Evolutionary conservation across 1,140 invertebrate species (phyloP).

Genomic region (Drosophila chauvacae): DNA sequence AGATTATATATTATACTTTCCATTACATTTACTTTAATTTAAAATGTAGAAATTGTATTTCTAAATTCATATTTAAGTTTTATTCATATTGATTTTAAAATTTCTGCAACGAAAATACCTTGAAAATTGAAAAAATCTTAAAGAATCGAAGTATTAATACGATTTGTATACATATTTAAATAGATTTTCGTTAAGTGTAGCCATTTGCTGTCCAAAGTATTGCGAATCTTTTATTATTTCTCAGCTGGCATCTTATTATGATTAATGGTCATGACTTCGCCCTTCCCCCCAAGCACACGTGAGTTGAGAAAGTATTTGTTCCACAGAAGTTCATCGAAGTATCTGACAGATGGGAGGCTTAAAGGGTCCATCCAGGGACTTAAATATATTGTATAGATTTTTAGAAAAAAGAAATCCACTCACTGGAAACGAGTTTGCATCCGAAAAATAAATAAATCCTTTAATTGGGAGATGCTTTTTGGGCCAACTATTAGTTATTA

Average conservation of each 20-base stretch:
- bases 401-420: background rate
- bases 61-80: too few relatives aligned
- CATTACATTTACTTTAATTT: too few relatives aligned
- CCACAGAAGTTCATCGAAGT: slow-evolving; percentile 23
- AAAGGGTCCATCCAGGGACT: background rate
- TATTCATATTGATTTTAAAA: too few relatives aligned
- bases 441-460: background rate
- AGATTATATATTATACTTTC: too few relatives aligned
- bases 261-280: slow-evolving; percentile 34
- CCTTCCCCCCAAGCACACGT: background rate
- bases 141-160: background rate
- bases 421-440: background rate
- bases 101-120: background rate
- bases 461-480: background rate
- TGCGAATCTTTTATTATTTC: slow-evolving; percentile 14
- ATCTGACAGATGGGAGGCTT: slow-evolving; percentile 12
- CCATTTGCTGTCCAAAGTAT: slow-evolving; percentile 3
- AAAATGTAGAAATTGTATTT: too few relatives aligned
- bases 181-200: background rate
- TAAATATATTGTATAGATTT: background rate
- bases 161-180: too few relatives aligned
- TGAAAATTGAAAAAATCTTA: background rate
- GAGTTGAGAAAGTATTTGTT: slow-evolving; percentile 2
- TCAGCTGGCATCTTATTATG: slow-evolving; percentile 41
- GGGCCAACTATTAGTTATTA: background rate